phyloP scores from a whole-genome alignment of 2,113 vertebrate species.

The Terrapene triunguis region DNA sequence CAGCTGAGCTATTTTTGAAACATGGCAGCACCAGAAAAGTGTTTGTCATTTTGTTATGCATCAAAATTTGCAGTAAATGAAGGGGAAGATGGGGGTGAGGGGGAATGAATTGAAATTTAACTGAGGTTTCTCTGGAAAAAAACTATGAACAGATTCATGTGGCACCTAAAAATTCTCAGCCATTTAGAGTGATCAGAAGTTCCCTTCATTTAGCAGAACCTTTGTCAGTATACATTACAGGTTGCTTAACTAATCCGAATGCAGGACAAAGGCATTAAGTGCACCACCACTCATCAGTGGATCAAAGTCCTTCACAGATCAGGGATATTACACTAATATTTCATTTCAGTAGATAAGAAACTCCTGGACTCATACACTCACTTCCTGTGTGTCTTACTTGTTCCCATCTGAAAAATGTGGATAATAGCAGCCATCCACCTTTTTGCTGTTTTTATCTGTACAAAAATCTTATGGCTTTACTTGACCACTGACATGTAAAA shows the following conservation, averaged over 20 bases:
- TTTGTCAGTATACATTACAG: not conserved
- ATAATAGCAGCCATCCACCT: not conserved
- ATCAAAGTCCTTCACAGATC: not conserved
- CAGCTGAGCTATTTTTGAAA: slow-evolving; percentile 55
- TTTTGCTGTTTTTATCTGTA: rapidly evolving
- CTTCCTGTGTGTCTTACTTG: not conserved
- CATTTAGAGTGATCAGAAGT: not conserved
- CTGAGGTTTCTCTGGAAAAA: not conserved
- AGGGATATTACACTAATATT: not conserved
- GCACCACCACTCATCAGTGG: not conserved
- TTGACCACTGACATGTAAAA: not conserved
- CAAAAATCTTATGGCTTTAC: no score
- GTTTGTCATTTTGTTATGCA: not conserved
- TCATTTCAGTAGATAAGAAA: not conserved
- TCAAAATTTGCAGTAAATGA: not conserved
- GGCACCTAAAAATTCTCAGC: not conserved
- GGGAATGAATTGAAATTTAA: slow-evolving; percentile 22
- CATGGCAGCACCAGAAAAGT: slow-evolving; percentile 11
- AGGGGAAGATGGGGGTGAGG: not conserved
- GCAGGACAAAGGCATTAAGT: not conserved
- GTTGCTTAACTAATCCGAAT: not conserved
- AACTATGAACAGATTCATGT: not conserved
- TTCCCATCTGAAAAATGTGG: not conserved
- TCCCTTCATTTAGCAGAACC: not conserved
- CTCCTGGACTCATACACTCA: not conserved